These are phyloP conservation scores for Mamestra brassicae DNA, from an alignment of 2,888 invertebrate genomes.

Conservation along the genomic window DNA sequence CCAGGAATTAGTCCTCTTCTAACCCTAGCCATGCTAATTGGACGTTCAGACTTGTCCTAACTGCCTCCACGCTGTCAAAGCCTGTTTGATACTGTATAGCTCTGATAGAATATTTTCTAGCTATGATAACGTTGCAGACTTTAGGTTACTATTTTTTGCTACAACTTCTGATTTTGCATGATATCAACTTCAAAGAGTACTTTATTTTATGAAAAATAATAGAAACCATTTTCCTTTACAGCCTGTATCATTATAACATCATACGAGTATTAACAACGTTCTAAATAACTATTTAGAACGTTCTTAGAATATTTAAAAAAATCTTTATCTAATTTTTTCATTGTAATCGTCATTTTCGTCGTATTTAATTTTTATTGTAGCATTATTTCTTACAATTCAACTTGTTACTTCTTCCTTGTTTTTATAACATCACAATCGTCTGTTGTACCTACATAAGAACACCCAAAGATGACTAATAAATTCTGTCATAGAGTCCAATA, in stretches of 20 bases:
- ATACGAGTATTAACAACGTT: too few species aligned
- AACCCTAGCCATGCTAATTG: conserved; percentile 49
- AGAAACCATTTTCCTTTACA: background rate
- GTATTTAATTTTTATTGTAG: background rate
- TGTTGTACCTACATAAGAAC: background rate
- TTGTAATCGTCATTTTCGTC: too few species aligned
- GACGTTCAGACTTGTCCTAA: conserved; percentile 35
- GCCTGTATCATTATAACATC: background rate
- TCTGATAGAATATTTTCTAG: conserved; percentile 21
- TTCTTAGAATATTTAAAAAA: too few species aligned
- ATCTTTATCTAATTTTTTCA: too few species aligned
- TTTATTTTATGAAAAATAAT: background rate
- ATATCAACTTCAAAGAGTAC: background rate
- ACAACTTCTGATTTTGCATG: background rate
- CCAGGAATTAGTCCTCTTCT: conserved; percentile 49
- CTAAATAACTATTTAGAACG: too few species aligned
- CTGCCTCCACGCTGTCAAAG: conserved; percentile 38
- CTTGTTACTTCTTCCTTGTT: background rate
- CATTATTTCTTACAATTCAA: background rate
- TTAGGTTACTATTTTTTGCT: background rate
- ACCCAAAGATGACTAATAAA: background rate
- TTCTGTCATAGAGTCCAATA: background rate
- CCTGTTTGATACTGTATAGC: conserved; percentile 27
- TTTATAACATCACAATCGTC: too few species aligned
- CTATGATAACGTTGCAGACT: background rate